Evolutionary conservation across 2,888 invertebrate genomes (phyloP), one percentile per base, ranked within the genome.

Genomic region (Mesorhabditis sp.): DNA sequence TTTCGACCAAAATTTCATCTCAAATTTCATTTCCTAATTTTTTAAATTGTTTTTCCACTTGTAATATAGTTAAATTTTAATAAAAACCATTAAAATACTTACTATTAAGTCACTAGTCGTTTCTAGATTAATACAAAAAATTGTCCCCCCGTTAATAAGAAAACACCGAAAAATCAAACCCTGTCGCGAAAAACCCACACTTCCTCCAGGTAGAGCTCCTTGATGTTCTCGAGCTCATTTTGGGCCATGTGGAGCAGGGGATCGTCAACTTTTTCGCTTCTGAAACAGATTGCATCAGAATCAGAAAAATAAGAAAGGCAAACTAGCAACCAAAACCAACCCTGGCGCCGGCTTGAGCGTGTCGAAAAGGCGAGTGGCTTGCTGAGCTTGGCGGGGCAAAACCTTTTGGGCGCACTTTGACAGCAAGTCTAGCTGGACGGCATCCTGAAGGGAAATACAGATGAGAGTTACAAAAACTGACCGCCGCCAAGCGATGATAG

Each of bases 361-460:
- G 43, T 82, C 83, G 70, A 84, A 84, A 5, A 84, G 71, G 5
- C 69, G 73, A 4, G 83, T 50, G 5, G 80, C 74, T 44, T 80
- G 80, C 45, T 77, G 76, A 66, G 80, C 76, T 66, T 82, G 83
- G 4, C 82, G 67, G 0, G 80, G 76, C 4, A 75, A 66, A 44
- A 83, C 67, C 45, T 73, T 73, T 61, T 74, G 67, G 58, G 80
- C 67, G 66, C 75, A 79, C 70, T 84, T 83, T 28, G 80, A 67
- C 7, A 82, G 76, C 41, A 84, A 69, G 62, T 84, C 84, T 63
- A 83, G 64, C 69, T 84, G 82, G 28, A 81, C 75, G 0, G 84
- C 80, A 69, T 84, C 81, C 82, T 83, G 67, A 64, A 81, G 65
- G 5, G 5, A 15, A 4, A 65, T 41, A 61, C n/a, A 6, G 0